A percentile compares a stretch with the other conserved stretches of the same genome.
phyloP scores from a whole-genome alignment of 2,888 invertebrate genomes.

The Prosapia bicincta region DNA sequence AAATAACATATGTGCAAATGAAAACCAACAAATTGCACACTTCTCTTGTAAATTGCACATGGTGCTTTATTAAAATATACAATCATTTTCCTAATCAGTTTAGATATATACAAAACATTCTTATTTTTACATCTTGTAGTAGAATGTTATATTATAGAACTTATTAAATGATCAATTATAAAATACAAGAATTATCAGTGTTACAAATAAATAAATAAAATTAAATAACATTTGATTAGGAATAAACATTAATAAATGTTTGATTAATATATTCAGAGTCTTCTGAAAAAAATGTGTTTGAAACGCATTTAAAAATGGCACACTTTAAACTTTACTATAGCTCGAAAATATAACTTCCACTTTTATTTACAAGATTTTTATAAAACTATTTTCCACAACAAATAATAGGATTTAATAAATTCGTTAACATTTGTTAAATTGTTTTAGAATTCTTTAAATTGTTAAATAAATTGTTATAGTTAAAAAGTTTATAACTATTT shows the following conservation, averaged over 20 bases:
- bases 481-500: not conserved
- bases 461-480: not conserved
- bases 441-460: not conserved
- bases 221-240: not conserved
- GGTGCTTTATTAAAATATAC: slow-evolving; percentile 8
- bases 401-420: not conserved
- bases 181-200: not conserved
- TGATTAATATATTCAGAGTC: not conserved
- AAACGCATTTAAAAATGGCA: not conserved
- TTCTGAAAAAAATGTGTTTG: not conserved
- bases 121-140: slow-evolving; percentile 25
- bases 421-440: not conserved
- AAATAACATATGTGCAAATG: slow-evolving; percentile 14
- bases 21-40: slow-evolving; percentile 22
- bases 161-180: slow-evolving; percentile 16
- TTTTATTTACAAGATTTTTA: not conserved
- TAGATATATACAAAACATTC: slow-evolving; percentile 20
- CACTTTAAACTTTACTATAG: not conserved
- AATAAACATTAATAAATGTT: not conserved
- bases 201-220: not conserved
- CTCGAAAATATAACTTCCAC: not conserved
- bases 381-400: slow-evolving; percentile 2
- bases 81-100: not conserved
- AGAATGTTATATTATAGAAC: not conserved
- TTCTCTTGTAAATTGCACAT: slow-evolving; percentile 22